Percentiles rank a stretch among this genome's conserved stretches.
These are phyloP conservation scores for Sylvicapra grimmia DNA, from an alignment of 2,113 vertebrate species.

Conservation along the genomic window DNA sequence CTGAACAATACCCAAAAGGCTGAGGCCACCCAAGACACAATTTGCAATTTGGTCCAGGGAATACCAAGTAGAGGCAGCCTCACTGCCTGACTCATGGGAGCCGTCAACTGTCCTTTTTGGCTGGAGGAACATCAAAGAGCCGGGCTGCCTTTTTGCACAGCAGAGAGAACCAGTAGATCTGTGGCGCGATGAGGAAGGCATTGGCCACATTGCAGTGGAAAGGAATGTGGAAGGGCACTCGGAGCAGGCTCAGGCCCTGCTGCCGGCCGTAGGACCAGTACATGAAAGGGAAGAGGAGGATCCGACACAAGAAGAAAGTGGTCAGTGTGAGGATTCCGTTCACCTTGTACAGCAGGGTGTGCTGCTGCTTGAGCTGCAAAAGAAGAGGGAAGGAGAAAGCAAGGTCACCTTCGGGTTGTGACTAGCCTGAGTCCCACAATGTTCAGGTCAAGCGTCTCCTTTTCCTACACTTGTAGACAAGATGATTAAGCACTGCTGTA, in stretches of 20 bases:
- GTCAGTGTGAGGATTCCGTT: conserved; percentile 90
- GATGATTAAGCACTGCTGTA: neutral
- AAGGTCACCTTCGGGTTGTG: neutral
- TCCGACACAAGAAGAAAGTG: conserved; percentile 94
- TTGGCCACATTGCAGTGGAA: conserved; percentile 90
- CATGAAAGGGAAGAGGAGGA: conserved; percentile 97
- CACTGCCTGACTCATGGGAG: neutral
- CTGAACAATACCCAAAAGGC: conserved; percentile 21
- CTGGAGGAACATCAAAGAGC: conserved; percentile 81
- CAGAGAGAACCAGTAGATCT: conserved; percentile 97
- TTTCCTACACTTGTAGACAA: neutral
- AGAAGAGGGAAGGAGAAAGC: neutral
- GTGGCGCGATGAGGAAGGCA: conserved; percentile 90
- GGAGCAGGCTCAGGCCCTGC: conserved; percentile 83
- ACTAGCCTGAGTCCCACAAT: neutral
- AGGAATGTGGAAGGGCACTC: conserved; percentile 90
- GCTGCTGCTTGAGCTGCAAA: conserved; percentile 89
- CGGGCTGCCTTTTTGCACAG: conserved; percentile 90
- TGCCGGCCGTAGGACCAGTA: conserved; percentile 90
- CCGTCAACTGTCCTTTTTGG: conserved; percentile 67
- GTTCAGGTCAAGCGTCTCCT: neutral
- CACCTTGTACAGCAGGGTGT: conserved; percentile 90
- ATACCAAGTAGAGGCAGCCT: neutral
- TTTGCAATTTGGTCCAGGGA: neutral
- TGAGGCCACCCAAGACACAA: neutral